A percentile compares a stretch with the other conserved stretches of the same genome.
Conservation (phyloP, 1,140 invertebrate genomes). For the Zaprionus camerounensis region DNA sequence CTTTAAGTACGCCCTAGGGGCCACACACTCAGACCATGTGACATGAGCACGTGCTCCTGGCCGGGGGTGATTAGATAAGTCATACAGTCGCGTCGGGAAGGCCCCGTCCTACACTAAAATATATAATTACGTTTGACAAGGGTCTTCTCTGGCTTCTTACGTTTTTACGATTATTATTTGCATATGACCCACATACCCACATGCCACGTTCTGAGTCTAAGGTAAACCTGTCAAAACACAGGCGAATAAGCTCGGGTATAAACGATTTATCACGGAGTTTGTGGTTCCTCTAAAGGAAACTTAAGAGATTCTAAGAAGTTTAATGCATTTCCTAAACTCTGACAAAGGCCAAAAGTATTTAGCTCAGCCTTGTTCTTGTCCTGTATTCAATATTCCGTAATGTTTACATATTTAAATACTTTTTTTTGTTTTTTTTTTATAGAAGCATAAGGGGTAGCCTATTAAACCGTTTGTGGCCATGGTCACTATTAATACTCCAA, state of each 20-base stretch:
- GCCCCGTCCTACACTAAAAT: conserved; percentile 13
- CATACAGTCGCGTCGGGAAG: neutral
- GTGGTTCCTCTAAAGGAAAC: neutral
- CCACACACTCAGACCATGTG: neutral
- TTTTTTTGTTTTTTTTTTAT: too few species aligned
- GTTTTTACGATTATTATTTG: conserved; percentile 38
- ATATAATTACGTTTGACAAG: conserved; percentile 64
- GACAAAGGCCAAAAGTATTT: neutral
- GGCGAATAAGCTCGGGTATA: neutral
- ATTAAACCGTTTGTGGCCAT: too few species aligned
- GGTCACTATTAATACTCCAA: too few species aligned
- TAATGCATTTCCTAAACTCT: neutral
- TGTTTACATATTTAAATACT: too few species aligned
- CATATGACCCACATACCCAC: neutral
- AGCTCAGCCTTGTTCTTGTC: too few species aligned
- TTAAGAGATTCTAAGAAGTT: neutral
- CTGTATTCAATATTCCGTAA: too few species aligned
- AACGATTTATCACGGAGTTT: conserved; percentile 1
- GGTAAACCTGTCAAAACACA: neutral
- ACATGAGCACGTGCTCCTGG: conserved; percentile 2
- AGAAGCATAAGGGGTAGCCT: too few species aligned
- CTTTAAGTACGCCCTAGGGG: neutral
- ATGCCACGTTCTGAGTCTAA: neutral
- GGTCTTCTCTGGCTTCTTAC: conserved; percentile 35
- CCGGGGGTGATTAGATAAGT: conserved; percentile 10